Conservation (phyloP, 2,888 invertebrate genomes). For the Kryphioiulus occultus region DNA sequence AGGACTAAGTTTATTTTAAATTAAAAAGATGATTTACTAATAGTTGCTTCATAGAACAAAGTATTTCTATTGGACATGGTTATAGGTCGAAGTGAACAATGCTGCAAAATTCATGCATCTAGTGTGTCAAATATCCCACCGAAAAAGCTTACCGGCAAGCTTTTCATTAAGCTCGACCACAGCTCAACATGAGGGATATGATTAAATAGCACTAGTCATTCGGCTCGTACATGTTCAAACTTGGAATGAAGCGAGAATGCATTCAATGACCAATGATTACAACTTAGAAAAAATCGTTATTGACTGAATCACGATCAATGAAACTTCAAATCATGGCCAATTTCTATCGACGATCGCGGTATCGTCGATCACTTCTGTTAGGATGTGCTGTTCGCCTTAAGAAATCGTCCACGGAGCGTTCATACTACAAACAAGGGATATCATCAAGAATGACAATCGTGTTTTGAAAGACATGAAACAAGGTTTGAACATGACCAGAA, state of each 20-base stretch:
- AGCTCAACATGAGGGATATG: background rate
- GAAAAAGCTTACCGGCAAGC: background rate
- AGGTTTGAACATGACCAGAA: no score
- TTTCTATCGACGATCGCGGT: slow-evolving; percentile 64
- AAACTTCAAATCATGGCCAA: background rate
- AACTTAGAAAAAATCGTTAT: background rate
- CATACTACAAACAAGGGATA: slow-evolving; percentile 68
- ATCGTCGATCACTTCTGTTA: slow-evolving; percentile 69
- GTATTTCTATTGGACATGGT: background rate
- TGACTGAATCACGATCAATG: background rate
- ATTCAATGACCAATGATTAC: background rate
- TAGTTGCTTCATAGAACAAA: background rate
- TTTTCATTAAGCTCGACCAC: background rate
- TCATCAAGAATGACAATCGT: background rate
- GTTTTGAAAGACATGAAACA: no score
- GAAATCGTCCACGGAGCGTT: slow-evolving; percentile 88
- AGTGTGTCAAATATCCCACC: background rate
- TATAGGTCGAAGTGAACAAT: background rate
- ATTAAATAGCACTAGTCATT: background rate
- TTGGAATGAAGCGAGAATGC: slow-evolving; percentile 6
- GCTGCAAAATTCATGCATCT: background rate
- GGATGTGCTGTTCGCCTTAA: slow-evolving; percentile 73
- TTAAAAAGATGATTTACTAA: background rate
- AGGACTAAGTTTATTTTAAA: background rate
- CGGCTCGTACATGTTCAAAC: background rate